A percentile compares a stretch with the other conserved stretches of the same genome.
Evolutionary conservation across 2,113 vertebrate species (phyloP).

Genomic region (Tauraco erythrolophus): DNA sequence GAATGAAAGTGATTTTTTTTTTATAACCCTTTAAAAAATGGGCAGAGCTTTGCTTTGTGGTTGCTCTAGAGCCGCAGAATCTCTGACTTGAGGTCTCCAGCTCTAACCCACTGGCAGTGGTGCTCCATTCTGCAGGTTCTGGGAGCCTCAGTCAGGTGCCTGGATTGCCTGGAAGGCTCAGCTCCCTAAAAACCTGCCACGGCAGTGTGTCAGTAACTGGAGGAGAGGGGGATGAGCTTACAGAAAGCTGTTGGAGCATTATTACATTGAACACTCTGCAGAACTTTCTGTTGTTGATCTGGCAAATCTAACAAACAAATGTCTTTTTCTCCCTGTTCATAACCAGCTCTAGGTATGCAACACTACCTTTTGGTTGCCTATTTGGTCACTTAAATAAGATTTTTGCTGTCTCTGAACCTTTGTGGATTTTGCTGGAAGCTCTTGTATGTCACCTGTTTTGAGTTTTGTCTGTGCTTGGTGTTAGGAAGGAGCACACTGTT

Average conservation of each 20-base stretch:
- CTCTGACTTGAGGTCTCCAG: background rate
- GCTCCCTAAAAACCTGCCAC: fast-evolving
- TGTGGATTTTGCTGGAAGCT: background rate
- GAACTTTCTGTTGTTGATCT: background rate
- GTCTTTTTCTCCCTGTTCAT: fast-evolving
- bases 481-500: background rate
- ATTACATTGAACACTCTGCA: background rate
- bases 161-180: background rate
- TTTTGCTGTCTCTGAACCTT: background rate
- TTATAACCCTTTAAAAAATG: background rate
- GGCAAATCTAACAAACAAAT: background rate
- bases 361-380: fast-evolving
- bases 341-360: background rate
- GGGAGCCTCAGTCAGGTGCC: background rate
- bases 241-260: fast-evolving
- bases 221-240: background rate
- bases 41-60: background rate
- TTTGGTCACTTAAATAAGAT: background rate
- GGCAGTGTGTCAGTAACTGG: fast-evolving
- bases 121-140: fast-evolving
- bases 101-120: fast-evolving
- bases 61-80: background rate
- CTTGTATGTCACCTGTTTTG: background rate
- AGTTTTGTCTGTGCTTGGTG: background rate
- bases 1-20: background rate